Conservation (phyloP, 2,113 vertebrate species). For the Notothenia coriiceps region DNA sequence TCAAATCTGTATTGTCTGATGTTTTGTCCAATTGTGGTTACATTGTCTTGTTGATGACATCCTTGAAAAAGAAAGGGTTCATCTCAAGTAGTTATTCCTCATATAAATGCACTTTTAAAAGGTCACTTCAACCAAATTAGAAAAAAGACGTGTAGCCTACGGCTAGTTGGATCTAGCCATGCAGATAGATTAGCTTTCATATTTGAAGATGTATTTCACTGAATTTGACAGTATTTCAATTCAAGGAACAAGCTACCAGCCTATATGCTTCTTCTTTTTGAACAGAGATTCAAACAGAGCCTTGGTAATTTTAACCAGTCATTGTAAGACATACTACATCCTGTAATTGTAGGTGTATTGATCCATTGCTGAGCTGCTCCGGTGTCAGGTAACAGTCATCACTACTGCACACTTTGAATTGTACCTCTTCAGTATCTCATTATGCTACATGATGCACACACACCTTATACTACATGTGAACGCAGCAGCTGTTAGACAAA, state of each 20-base stretch:
- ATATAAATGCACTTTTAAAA: not conserved
- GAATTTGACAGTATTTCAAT: not conserved
- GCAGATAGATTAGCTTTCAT: no score
- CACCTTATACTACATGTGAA: not conserved
- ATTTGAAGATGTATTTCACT: not conserved
- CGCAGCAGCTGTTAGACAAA: not conserved
- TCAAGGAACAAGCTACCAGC: not conserved
- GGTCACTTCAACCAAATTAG: not conserved
- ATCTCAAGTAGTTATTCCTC: no score
- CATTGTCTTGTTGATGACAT: no score
- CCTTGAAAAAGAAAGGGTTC: no score
- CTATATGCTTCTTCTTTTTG: not conserved
- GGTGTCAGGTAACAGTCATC: constrained; percentile 6
- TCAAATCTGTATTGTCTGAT: no score
- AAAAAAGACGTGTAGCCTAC: no score
- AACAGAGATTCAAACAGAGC: not conserved
- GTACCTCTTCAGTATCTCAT: constrained; percentile 30
- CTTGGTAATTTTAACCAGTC: not conserved
- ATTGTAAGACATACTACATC: constrained; percentile 10
- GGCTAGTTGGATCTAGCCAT: no score
- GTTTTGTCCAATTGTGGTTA: no score
- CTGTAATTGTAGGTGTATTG: constrained; percentile 48
- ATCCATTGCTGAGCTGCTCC: constrained; percentile 28
- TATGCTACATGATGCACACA: constrained; percentile 1
- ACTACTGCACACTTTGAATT: constrained; percentile 2